Percentiles rank a stretch among this genome's conserved stretches.
phyloP scores from a whole-genome alignment of 2,888 invertebrate genomes.

The Mellilla xanthometata region DNA sequence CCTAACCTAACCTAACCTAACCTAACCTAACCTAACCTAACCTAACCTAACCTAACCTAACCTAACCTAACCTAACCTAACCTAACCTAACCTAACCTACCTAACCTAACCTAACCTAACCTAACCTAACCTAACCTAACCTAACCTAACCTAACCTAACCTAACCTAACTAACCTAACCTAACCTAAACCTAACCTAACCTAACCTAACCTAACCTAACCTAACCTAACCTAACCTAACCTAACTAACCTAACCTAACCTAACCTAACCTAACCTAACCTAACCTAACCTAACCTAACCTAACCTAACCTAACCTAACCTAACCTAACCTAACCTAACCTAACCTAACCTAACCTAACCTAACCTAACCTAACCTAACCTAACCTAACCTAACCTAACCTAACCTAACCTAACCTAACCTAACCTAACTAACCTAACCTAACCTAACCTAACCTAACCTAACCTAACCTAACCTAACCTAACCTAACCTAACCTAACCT shows the following conservation, averaged over 20 bases:
- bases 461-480: not conserved
- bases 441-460: not conserved
- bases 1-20: slow-evolving; percentile 2
- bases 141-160: slow-evolving; percentile 1
- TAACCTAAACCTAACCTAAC: slow-evolving; percentile 1
- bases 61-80: slow-evolving; percentile 2
- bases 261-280: slow-evolving; percentile 2
- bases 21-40: slow-evolving; percentile 1
- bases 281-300: slow-evolving; percentile 2
- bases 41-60: slow-evolving; percentile 2
- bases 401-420: not conserved
- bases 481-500: not conserved
- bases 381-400: not conserved
- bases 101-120: slow-evolving; percentile 2
- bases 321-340: slow-evolving; percentile 2
- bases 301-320: slow-evolving; percentile 2
- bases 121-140: slow-evolving; percentile 2
- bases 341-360: slow-evolving; percentile 2
- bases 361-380: slow-evolving; percentile 5
- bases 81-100: slow-evolving; percentile 1
- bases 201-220: slow-evolving; percentile 2
- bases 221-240: not conserved
- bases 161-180: slow-evolving; percentile 1
- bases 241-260: slow-evolving; percentile 1
- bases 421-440: not conserved